Conservation (phyloP, 2,113 vertebrate species). For the Pleuronectes platessa region DNA sequence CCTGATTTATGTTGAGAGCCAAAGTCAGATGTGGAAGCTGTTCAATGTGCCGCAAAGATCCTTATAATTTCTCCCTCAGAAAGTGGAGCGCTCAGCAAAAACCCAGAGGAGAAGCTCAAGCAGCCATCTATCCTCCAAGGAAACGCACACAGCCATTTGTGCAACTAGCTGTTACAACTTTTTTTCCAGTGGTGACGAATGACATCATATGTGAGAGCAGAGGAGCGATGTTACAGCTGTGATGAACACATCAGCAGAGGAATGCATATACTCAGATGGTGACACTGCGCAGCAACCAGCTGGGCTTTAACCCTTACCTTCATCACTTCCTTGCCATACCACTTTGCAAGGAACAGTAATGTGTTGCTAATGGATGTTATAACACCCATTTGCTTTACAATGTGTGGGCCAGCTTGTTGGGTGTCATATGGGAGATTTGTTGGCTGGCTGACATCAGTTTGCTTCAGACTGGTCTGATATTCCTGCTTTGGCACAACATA, state of each 20-base stretch:
- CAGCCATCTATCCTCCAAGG: conserved; percentile 60
- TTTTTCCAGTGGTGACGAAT: background rate
- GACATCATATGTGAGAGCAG: conserved; percentile 8
- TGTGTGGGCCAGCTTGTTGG: too few relatives aligned
- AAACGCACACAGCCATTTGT: conserved; percentile 64
- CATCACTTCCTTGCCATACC: background rate
- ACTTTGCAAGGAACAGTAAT: too few relatives aligned
- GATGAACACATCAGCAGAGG: conserved; percentile 25
- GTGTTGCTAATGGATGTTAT: too few relatives aligned
- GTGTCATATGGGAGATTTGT: too few relatives aligned
- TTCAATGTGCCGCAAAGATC: conserved; percentile 50
- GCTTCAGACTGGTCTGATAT: too few relatives aligned
- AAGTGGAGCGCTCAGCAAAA: conserved; percentile 73
- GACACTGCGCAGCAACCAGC: background rate
- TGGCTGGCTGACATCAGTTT: too few relatives aligned
- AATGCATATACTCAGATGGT: conserved; percentile 3
- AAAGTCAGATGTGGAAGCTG: conserved; percentile 60
- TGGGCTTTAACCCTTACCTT: background rate
- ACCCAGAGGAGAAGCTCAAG: conserved; percentile 67
- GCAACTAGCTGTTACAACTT: conserved; percentile 32
- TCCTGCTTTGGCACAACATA: too few relatives aligned
- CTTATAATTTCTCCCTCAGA: conserved; percentile 67
- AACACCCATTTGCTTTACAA: too few relatives aligned
- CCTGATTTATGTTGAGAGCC: conserved; percentile 64
- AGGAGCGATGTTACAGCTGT: conserved; percentile 21